Base-by-base conservation (phyloP, 2,113 vertebrate genomes). In the Ciconia stormi region DNA sequence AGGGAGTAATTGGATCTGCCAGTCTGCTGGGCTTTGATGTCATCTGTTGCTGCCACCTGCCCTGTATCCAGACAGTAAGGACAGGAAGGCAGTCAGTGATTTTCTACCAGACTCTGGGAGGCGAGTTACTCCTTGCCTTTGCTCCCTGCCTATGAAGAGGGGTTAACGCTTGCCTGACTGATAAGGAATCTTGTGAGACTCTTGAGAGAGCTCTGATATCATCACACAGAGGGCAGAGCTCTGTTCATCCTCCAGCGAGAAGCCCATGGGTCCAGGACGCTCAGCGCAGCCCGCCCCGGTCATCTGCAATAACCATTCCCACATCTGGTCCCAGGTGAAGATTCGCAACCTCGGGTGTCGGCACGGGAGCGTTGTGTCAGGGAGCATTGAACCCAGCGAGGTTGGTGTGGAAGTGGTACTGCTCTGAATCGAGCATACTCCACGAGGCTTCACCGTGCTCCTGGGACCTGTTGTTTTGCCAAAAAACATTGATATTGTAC, bases 221-320 rank as follows among this genome's bases (percentile, higher is more conserved):
- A 0, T 46, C 9, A 6, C 16, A 0, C 7, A 1, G 17, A 10
- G 30, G 46, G 5, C 59, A 34, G 49, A 55, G 53, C n/a, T 59
- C 42, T 13, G 27, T 2, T 55, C 2, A 0, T n/a, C 23, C 50
- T 22, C 70, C n/a, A 15, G 30, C 6, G 1, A 36, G 19, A 17
- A 44, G 47, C 49, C 16, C 30, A 0, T 0, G 1, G 44, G 8
- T 36, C 22, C 22, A 4, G 50, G 53, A 23, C 0, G 3, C 29
- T n/a, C 15, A 1, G 40, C 3, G 0, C 23, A 11, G 47, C 61
- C 62, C 13, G 13, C 20, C 9, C 38, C 1, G 6, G 5, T 10
- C 5, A 0, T 11, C 59, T 26, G 5, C n/a, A 4, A 1, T 13
- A 26, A 19, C 38, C 6, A 0, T 56, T 42, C 22, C 50, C 66